phyloP scores from a whole-genome alignment of 2,113 vertebrate species.

The Vireo altiloquus region DNA sequence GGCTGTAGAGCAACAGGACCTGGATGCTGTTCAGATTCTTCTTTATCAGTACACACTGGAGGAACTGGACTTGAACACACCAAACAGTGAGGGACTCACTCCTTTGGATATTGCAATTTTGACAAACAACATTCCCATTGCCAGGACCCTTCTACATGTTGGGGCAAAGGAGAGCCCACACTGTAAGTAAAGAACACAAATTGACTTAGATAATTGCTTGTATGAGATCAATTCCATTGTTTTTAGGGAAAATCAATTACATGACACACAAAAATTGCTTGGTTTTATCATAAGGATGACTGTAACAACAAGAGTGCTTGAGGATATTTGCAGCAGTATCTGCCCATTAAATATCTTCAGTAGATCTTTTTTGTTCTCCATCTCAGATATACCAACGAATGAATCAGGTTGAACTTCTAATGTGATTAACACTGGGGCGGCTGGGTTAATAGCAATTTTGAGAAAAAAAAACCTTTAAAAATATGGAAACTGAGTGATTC shows the following conservation, averaged over 20 bases:
- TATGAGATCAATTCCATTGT: not conserved
- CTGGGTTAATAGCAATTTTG: not conserved
- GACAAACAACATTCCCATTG: slow-evolving; percentile 93
- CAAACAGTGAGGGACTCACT: slow-evolving; percentile 90
- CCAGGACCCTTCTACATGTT: slow-evolving; percentile 85
- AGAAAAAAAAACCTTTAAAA: not conserved
- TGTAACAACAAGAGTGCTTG: not conserved
- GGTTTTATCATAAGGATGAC: not conserved
- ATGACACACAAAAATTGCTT: not conserved
- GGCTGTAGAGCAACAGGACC: slow-evolving; percentile 94
- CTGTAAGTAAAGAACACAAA: slow-evolving; percentile 82
- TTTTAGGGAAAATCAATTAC: not conserved
- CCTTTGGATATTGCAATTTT: slow-evolving; percentile 92
- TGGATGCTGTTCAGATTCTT: slow-evolving; percentile 89
- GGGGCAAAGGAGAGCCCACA: slow-evolving; percentile 92
- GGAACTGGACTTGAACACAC: slow-evolving; percentile 93
- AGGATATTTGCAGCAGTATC: not conserved
- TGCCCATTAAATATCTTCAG: not conserved
- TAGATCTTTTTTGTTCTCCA: not conserved
- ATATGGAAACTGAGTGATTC: not conserved
- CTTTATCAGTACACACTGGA: slow-evolving; percentile 87
- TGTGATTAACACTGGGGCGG: not conserved
- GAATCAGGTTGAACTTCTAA: not conserved
- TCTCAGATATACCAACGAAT: not conserved
- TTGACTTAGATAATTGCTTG: not conserved